Conservation (phyloP, 2,888 invertebrate species). For the Himalopsyche japonica region DNA sequence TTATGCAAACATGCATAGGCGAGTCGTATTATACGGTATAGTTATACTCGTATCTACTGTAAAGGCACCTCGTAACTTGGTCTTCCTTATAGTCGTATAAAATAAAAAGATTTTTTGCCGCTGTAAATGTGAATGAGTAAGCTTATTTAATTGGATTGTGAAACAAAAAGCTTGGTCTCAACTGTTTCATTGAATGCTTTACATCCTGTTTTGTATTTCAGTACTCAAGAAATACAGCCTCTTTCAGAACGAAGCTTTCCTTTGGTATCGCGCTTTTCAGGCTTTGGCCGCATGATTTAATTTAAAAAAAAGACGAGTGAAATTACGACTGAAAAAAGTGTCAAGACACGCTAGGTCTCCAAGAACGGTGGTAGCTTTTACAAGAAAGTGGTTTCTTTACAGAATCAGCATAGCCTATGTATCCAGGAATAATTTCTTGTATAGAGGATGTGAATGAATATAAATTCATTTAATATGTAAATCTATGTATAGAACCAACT, state of each 20-base stretch:
- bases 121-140: neutral
- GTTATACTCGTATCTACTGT: neutral
- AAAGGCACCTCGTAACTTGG: neutral
- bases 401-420: too few relatives aligned
- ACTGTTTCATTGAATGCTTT: neutral
- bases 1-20: neutral
- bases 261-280: neutral
- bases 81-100: neutral
- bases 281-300: neutral
- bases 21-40: neutral
- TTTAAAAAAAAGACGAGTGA: neutral
- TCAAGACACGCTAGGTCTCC: neutral
- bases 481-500: too few relatives aligned
- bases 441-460: too few relatives aligned
- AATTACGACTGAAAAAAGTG: neutral
- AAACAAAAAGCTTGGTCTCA: neutral
- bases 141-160: neutral
- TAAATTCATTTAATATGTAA: too few relatives aligned
- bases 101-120: neutral
- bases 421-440: too few relatives aligned
- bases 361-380: too few relatives aligned
- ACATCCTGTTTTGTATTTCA: neutral
- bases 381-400: too few relatives aligned
- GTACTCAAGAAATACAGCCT: neutral
- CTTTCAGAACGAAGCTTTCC: neutral